Conservation (phyloP, 2,888 invertebrate genomes). For the Eustalomyia histrio region DNA sequence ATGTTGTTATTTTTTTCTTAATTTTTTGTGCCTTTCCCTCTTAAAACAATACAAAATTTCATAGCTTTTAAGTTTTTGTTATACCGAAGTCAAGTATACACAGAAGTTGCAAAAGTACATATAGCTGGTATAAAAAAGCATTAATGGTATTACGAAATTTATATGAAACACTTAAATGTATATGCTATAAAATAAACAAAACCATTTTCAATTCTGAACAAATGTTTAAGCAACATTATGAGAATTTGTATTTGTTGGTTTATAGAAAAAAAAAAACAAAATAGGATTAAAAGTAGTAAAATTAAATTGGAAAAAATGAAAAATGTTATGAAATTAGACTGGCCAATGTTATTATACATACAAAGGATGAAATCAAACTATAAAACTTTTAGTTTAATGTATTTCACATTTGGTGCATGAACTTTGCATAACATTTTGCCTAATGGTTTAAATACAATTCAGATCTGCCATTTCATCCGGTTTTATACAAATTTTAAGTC, state of each 20-base stretch:
- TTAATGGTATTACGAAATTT: slow-evolving; percentile 33
- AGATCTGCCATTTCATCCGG: too few species aligned
- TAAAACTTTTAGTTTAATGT: too few species aligned
- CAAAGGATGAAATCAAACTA: too few species aligned
- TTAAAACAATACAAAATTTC: slow-evolving; percentile 5
- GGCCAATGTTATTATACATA: too few species aligned
- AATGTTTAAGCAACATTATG: slow-evolving; percentile 2
- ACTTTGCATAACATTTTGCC: too few species aligned
- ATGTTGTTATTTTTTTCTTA: slow-evolving; percentile 15
- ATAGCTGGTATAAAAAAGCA: background rate
- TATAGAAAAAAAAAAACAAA: too few species aligned
- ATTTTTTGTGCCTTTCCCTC: slow-evolving; percentile 25
- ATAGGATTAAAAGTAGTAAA: background rate
- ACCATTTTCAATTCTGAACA: background rate
- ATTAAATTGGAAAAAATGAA: background rate
- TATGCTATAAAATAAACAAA: slow-evolving; percentile 50
- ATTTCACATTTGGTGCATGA: too few species aligned
- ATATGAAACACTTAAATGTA: slow-evolving; percentile 54
- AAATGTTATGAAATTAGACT: background rate
- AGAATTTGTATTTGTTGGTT: background rate
- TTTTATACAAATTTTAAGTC: too few species aligned
- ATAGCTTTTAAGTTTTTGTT: slow-evolving; percentile 4
- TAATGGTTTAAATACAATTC: too few species aligned
- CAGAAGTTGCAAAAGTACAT: background rate
- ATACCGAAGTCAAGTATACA: background rate